Evolutionary conservation across 2,888 invertebrate species (phyloP), one percentile per base, ranked within the genome.

Genomic region (Eupelmus urozonus): DNA sequence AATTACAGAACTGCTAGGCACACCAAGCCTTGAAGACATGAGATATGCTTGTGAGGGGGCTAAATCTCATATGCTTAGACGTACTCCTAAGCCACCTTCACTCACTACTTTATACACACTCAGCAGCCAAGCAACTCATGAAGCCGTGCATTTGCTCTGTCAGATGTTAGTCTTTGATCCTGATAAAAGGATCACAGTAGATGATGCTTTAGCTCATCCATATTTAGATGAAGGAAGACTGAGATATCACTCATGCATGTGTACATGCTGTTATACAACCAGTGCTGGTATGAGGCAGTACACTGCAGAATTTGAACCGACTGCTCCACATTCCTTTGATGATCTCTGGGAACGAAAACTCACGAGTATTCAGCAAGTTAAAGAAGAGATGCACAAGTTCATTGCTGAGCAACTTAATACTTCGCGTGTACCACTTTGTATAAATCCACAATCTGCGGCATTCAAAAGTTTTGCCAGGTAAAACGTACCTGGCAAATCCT

Each of bases 381-480:
- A 98, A 97, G 99, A 98, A 93, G 97, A 98, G 93, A 96, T 99
- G 93, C 98, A 98, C 93, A 97, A 97, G 92, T 98, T 98, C 92
- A 98, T 99, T 91, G 96, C 97, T 88, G 98, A 98, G 91, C 97
- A 98, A 91, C 93, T 97, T 90, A 96, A 97, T 90, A 96, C 97
- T 88, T 96, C 96, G 89, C 95, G 98, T 85, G 98, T 99, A 86
- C 99, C 99, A 84, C 93, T 99, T 86, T 99, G 99, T 93, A 99
- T 99, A 93, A 99, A 99, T 92, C 99, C 99, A 87, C 98, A 98
- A 92, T 98, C 98, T 89, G 98, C 98, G 90, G 98, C 99, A 91
- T 99, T 98, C 94, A 98, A 98, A 93, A 98, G 97, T 93, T 99
- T 99, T 94, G 97, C 98, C 93, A 99, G 98, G 98, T 99, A 96